A percentile compares a stretch with the other conserved stretches of the same genome.
These are phyloP conservation scores for Cacatua alba DNA, from an alignment of 2,113 vertebrate species.

Conservation along the genomic window DNA sequence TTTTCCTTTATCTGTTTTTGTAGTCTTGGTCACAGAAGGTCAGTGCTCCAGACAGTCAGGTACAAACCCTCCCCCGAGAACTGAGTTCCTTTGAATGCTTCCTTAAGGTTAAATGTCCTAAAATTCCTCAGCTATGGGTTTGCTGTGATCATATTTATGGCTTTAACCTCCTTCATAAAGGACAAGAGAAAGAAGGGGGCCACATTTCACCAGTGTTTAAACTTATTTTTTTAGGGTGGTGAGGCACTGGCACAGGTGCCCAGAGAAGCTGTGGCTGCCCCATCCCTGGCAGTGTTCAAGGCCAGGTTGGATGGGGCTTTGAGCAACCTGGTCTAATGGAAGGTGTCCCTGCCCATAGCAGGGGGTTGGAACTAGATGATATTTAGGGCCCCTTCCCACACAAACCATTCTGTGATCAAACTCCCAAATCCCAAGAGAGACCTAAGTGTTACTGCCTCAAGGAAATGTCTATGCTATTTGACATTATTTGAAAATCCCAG, in stretches of 20 bases:
- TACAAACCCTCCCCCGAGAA: background rate
- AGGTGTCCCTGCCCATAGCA: background rate
- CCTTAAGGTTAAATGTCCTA: background rate
- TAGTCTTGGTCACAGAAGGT: background rate
- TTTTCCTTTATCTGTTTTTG: background rate
- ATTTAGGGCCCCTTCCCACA: background rate
- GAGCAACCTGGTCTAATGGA: background rate
- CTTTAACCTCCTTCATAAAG: background rate
- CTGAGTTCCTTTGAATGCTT: accelerated
- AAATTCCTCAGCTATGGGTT: background rate
- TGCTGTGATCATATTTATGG: background rate
- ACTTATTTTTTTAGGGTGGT: background rate
- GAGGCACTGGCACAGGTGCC: background rate
- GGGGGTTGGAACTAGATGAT: background rate
- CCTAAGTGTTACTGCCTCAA: accelerated
- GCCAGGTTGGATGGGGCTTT: background rate
- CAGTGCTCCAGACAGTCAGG: background rate
- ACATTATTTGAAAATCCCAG: background rate
- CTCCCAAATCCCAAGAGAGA: background rate
- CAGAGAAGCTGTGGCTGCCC: background rate
- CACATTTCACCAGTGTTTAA: background rate
- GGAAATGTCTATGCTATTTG: accelerated
- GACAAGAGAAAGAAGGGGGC: background rate
- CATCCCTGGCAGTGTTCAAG: background rate
- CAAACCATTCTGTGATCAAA: background rate